These are phyloP conservation scores for Telenomus remus DNA, from an alignment of 1,140 invertebrate genomes.

Conservation along the genomic window DNA sequence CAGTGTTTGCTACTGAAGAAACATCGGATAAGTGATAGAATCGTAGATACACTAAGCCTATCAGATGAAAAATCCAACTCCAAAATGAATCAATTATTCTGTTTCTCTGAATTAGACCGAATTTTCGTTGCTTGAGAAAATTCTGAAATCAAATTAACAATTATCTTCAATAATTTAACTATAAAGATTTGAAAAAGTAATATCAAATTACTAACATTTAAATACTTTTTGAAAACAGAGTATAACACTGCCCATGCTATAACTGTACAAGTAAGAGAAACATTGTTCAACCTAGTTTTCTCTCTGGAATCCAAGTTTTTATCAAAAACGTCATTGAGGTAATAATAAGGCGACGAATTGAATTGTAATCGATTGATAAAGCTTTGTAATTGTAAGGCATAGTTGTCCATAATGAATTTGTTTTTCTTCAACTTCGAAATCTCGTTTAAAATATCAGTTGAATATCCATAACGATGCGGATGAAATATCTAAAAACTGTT, in stretches of 20 bases:
- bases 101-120: conserved; percentile 27
- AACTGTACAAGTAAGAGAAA: conserved; percentile 24
- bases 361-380: conserved; percentile 3
- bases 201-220: conserved; percentile 18
- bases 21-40: conserved; percentile 29
- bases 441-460: too few relatives aligned
- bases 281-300: conserved; percentile 5
- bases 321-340: conserved; percentile 1
- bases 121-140: conserved; percentile 13
- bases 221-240: conserved; percentile 4
- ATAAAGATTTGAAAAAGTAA: neutral
- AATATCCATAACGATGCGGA: too few relatives aligned
- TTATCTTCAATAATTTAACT: neutral
- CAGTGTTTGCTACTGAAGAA: conserved; percentile 23
- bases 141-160: conserved; percentile 14
- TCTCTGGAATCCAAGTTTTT: neutral
- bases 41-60: conserved; percentile 26
- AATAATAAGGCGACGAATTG: conserved; percentile 7
- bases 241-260: conserved; percentile 18
- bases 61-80: conserved; percentile 40
- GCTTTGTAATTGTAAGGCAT: conserved; percentile 1
- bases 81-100: conserved; percentile 43
- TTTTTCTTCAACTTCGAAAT: too few relatives aligned
- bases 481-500: too few relatives aligned
- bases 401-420: neutral